Conservation (phyloP, 2,797 vertebrate species). For the Cercopithecus hamlyni region DNA sequence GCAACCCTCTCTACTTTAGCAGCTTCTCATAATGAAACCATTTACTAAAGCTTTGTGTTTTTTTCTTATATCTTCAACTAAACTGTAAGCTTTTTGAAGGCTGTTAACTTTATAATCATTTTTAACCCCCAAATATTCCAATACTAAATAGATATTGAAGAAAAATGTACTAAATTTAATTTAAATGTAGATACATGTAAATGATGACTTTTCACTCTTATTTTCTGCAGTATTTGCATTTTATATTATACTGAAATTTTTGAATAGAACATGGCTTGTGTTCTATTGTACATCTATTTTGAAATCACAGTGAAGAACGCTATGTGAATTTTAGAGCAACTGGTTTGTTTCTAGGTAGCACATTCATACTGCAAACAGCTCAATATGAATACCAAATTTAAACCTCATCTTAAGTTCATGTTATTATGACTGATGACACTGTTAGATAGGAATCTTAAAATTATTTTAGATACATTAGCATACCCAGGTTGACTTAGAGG, state of each 20-base stretch:
- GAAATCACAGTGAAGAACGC: not conserved
- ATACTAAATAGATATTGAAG: not conserved
- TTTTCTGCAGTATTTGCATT: not conserved
- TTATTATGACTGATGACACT: not conserved
- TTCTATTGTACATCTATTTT: not conserved
- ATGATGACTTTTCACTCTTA: not conserved
- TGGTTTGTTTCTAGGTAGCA: not conserved
- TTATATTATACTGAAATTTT: not conserved
- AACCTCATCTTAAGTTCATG: not conserved
- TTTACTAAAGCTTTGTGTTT: not conserved
- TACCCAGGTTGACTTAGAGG: not conserved
- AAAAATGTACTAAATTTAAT: not conserved
- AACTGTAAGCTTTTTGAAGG: not conserved
- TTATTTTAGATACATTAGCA: not conserved
- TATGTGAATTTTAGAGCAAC: not conserved
- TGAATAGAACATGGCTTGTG: not conserved
- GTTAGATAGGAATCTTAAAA: not conserved
- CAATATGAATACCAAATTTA: slow-evolving; percentile 19
- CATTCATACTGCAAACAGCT: not conserved
- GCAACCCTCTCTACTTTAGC: not conserved
- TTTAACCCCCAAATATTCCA: not conserved
- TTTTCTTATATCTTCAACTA: not conserved
- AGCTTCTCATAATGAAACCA: not conserved
- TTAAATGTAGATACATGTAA: not conserved
- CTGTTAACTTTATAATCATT: not conserved